Conservation (phyloP, 2,888 invertebrate species). For the Thecocarcelia acutangulata region DNA sequence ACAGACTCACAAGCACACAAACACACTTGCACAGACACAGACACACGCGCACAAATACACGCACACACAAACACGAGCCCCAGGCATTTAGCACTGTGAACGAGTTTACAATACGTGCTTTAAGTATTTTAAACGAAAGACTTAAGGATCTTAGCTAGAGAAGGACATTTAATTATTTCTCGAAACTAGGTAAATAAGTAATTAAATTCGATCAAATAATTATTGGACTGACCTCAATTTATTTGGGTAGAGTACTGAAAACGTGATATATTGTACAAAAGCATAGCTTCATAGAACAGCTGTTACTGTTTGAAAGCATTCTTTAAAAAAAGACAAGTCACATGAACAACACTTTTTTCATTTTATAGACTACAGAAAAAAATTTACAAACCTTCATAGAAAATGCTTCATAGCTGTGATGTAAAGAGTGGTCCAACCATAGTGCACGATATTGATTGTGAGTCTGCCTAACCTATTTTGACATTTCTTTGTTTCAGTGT, state of each 20-base stretch:
- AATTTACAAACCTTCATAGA: too few relatives aligned
- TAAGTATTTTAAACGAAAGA: slow-evolving; percentile 25
- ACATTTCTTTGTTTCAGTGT: too few relatives aligned
- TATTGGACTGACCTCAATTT: slow-evolving; percentile 1
- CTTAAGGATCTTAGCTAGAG: not conserved
- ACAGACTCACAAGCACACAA: not conserved
- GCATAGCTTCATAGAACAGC: too few relatives aligned
- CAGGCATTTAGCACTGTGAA: slow-evolving; percentile 23
- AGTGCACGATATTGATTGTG: too few relatives aligned
- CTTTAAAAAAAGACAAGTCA: too few relatives aligned
- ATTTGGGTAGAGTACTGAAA: not conserved
- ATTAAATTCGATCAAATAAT: slow-evolving; percentile 14
- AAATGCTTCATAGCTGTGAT: too few relatives aligned
- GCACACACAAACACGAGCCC: not conserved
- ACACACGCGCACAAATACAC: not conserved
- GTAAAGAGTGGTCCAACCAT: too few relatives aligned
- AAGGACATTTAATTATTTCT: slow-evolving; percentile 4
- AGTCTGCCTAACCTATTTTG: too few relatives aligned
- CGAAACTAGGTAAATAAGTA: not conserved
- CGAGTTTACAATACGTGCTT: slow-evolving; percentile 23
- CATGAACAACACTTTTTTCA: too few relatives aligned
- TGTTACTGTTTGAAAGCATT: too few relatives aligned
- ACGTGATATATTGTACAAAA: too few relatives aligned
- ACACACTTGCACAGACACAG: not conserved
- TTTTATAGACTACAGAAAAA: too few relatives aligned